These are phyloP conservation scores for Alligator mississippiensis DNA, from an alignment of 2,113 vertebrate genomes.

Conservation along the genomic window DNA sequence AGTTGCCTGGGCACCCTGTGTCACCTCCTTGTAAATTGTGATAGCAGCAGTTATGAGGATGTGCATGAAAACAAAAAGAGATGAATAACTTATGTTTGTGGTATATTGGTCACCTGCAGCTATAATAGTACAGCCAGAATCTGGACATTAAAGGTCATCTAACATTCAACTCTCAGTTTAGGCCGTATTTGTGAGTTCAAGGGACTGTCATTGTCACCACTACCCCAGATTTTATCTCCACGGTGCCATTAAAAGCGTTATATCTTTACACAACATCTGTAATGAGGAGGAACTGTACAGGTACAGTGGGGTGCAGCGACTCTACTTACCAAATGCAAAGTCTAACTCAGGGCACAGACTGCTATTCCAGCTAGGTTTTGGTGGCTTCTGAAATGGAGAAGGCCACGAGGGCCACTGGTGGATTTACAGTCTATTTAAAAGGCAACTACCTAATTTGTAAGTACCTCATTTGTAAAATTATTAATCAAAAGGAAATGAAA, in stretches of 20 bases:
- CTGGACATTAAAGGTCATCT: not conserved
- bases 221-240: not conserved
- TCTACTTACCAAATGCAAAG: no score
- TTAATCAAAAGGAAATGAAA: no score
- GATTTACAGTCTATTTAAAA: not conserved
- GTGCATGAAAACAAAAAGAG: not conserved
- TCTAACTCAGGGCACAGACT: no score
- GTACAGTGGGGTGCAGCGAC: not conserved
- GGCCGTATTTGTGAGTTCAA: not conserved
- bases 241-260: no score
- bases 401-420: not conserved
- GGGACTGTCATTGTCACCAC: not conserved
- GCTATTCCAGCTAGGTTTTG: not conserved
- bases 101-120: not conserved
- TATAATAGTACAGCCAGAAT: not conserved
- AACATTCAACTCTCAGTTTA: no score
- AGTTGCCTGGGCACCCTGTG: not conserved
- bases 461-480: not conserved
- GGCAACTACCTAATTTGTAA: not conserved
- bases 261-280: not conserved
- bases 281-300: not conserved
- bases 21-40: not conserved
- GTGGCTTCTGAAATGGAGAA: not conserved
- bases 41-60: not conserved
- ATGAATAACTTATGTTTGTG: not conserved